These are phyloP conservation scores for Exocentrus adspersus DNA, from an alignment of 2,888 invertebrate species.

Conservation along the genomic window DNA sequence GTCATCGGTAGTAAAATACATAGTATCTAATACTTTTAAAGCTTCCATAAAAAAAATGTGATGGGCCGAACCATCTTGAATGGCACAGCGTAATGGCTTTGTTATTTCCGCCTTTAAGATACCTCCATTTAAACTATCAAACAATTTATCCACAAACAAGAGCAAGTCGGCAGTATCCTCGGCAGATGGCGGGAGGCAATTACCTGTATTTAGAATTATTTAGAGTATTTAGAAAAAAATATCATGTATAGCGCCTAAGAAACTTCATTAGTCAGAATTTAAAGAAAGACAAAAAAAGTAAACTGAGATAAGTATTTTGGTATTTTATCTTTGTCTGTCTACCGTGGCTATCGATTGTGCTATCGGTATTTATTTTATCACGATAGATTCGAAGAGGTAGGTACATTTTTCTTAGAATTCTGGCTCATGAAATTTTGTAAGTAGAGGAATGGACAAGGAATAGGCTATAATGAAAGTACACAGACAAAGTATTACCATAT, in stretches of 20 bases:
- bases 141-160: neutral
- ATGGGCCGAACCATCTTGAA: neutral
- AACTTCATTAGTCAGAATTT: too few species aligned
- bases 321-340: too few species aligned
- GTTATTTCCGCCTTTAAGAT: neutral
- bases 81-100: neutral
- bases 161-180: neutral
- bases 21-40: neutral
- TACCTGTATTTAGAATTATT: neutral
- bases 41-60: neutral
- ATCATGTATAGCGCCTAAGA: too few species aligned
- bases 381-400: too few species aligned
- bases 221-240: neutral
- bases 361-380: too few species aligned
- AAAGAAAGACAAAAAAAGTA: too few species aligned
- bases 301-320: too few species aligned
- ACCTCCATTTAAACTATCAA: neutral
- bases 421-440: too few species aligned
- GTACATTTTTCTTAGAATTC: too few species aligned
- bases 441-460: too few species aligned
- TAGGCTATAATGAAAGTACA: too few species aligned
- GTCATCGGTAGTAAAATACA: neutral
- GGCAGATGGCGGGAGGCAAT: neutral
- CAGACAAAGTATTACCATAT: neutral
- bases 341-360: too few species aligned